Base-by-base conservation (phyloP, 2,888 invertebrate genomes). In the Geotrupes spiniger region DNA sequence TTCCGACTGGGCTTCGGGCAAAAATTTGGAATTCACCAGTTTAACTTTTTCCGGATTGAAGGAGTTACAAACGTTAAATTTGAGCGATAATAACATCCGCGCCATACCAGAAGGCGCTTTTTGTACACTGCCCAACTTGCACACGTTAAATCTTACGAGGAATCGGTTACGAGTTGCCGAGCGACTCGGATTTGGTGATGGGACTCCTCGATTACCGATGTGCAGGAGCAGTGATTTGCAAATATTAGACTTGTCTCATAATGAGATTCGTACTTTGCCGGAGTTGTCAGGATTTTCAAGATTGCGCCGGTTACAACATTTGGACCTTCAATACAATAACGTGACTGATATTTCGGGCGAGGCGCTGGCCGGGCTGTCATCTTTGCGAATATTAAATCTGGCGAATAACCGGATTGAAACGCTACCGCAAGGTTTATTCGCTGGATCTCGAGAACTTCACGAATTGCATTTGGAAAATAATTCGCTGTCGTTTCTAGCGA, bases 401-500 rank as follows among this genome's bases (percentile, higher is more conserved):
- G 90, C 92, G 59, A 86, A 87, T 70, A 96, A 96, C 72, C 83
- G 83, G 56, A 75, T 96, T 61, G 85, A 85, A 60, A 82, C 84
- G 11, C 72, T 95, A 64, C 93, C 94, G 1, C 84, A 88, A 61
- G 86, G 86, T 36, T 72, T 92, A 47, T 92, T 95, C 71, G 83
- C 86, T 33, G 85, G 87, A 59, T 87, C 87, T 51, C 82, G 87
- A 63, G 91, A 92, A 67, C 74, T 91, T 46, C 81, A 88, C 51
- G 91, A 92, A 74, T 80, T 92, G 53, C 87, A 91, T 67, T 73
- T 92, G 56, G 89, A 91, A 64, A 86, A 89, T 73, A 94, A 95
- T 70, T 85, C 87, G 51, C 76, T 95, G 49, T 86, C 83, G 65
- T 87, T 89, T 65, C 74, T 94, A 51, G 89, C 92, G 39, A 84